Evolutionary conservation across 2,888 invertebrate species (phyloP).

Genomic region (Pharmacophagus antenor): DNA sequence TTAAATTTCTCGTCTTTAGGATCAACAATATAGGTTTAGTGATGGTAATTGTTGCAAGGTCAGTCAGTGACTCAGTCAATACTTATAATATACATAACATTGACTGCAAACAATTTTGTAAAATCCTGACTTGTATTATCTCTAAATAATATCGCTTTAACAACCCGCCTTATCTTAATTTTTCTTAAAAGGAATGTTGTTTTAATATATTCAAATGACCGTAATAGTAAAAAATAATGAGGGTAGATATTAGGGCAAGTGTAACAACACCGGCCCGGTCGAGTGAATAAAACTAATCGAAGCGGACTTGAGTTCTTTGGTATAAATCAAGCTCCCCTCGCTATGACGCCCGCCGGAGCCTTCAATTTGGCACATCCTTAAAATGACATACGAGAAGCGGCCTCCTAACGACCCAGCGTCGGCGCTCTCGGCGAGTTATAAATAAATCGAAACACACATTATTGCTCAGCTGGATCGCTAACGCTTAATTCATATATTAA

Average conservation of each 20-base stretch:
- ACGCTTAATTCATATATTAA: no score
- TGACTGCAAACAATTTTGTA: no score
- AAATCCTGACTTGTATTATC: no score
- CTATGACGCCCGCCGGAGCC: slow-evolving; percentile 74
- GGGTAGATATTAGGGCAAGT: slow-evolving; percentile 53
- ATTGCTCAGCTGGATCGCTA: background rate
- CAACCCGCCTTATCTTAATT: no score
- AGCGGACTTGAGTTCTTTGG: slow-evolving; percentile 51
- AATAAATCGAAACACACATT: slow-evolving; percentile 35
- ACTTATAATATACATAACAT: no score
- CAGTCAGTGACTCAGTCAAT: no score
- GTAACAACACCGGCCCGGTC: slow-evolving; percentile 75
- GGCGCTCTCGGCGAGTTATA: slow-evolving; percentile 36
- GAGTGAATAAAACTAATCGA: slow-evolving; percentile 76
- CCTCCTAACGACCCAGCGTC: slow-evolving; percentile 70
- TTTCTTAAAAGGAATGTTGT: no score
- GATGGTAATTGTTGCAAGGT: no score
- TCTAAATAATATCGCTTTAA: no score
- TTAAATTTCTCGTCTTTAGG: no score
- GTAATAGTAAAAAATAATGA: slow-evolving; percentile 40
- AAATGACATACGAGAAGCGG: slow-evolving; percentile 79
- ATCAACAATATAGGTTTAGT: no score
- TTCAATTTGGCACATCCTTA: slow-evolving; percentile 82
- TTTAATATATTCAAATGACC: no score
- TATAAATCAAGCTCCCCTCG: slow-evolving; percentile 78